Base-by-base conservation (phyloP, 2,888 invertebrate genomes). In the Pteria penguin region DNA sequence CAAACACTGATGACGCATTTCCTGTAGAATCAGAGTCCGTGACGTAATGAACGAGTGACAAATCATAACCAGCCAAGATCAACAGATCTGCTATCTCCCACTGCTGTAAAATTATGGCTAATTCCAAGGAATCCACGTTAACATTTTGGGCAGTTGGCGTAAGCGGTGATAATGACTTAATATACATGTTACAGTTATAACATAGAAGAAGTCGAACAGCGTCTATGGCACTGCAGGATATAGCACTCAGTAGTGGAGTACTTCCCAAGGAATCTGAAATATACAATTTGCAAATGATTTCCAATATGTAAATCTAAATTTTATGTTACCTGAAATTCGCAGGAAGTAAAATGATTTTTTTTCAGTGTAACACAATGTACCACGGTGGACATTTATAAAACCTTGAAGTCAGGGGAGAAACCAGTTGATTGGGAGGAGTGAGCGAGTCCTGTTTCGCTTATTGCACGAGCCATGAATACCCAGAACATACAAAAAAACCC, bases 41-140 rank as follows among this genome's bases (percentile, higher is more conserved):
- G 18, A 65, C 8, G 24, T 65, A 65, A 8, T 33, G 4, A 26
- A 36, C 27, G 18, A 36, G 45, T 8, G 65, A 65, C 24, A 65
- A 27, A 45, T 84, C 82, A 62, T 88, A 90, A 0, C 89, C 89
- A 18, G 82, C 75, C 8, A 62, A 52, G 2, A 82, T 76, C 22
- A 87, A 78, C 1, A 87, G 58, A 26, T 82, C 70, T 0, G 84
- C 84, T 8, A 86, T 75, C 14, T 86, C 82, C n/a, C 85, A 82
- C 58, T 74, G 79, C 18, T 81, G 81, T 18, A 80, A 76, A 63
- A 84, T 77, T 27, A 88, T 72, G 0, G 88, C 87, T 63, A 87
- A 69, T 65, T 88, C 84, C 52, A 85, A 85, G 2, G 87, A 76
- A 72, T 89, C 86, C 52, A 84, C 82, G 24, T 82, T 82, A 24